Conservation (phyloP, 1,140 invertebrate species). For the Aphelinus certus region DNA sequence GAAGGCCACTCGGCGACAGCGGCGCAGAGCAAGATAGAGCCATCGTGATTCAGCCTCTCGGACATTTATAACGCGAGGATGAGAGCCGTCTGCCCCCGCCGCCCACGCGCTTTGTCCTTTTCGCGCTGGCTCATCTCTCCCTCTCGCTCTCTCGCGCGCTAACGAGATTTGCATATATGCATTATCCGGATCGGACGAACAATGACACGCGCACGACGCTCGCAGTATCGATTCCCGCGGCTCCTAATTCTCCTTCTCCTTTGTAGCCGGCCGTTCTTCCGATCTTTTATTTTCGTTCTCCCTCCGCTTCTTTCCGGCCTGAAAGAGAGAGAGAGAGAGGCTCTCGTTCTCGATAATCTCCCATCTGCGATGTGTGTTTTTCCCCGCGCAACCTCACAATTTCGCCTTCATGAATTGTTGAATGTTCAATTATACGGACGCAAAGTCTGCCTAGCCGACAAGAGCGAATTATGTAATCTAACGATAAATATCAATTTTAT, state of each 20-base stretch:
- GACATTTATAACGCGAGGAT: conserved; percentile 6
- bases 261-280: background rate
- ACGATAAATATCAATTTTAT: too few species aligned
- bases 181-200: conserved; percentile 19
- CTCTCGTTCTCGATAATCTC: conserved; percentile 6
- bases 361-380: background rate
- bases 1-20: too few species aligned
- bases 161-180: conserved; percentile 30
- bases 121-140: conserved; percentile 6
- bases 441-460: too few species aligned
- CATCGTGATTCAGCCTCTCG: conserved; percentile 15
- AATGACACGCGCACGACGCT: conserved; percentile 11
- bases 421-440: too few species aligned
- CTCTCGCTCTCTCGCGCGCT: background rate
- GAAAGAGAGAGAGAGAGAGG: background rate
- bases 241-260: too few species aligned
- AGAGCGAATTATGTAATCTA: too few species aligned
- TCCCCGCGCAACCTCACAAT: background rate
- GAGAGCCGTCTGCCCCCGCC: background rate
- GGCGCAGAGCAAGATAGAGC: background rate
- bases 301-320: background rate
- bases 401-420: background rate
- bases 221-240: background rate
- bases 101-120: conserved; percentile 2
- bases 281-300: background rate